These are phyloP conservation scores for Reticulitermes lucifugus DNA, from an alignment of 2,888 invertebrate species.

Conservation along the genomic window DNA sequence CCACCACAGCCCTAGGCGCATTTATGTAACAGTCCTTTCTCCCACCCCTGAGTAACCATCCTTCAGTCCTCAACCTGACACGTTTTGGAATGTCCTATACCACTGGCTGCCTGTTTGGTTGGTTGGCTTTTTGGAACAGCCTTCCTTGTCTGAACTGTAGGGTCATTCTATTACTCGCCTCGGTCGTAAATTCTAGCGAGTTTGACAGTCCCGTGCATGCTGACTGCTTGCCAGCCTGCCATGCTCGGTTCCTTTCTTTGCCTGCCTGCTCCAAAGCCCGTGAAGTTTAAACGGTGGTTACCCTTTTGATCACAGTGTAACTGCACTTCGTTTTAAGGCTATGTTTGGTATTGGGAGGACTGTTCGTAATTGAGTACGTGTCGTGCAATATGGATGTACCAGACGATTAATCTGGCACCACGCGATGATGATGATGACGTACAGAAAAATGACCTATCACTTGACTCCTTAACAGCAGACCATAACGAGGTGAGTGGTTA, in stretches of 20 bases:
- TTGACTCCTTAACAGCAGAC: too few species aligned
- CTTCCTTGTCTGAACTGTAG: conserved; percentile 37
- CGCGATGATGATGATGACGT: too few species aligned
- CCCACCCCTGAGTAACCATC: conserved; percentile 27
- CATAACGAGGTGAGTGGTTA: too few species aligned
- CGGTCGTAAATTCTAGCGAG: conserved; percentile 47
- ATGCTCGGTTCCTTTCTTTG: not conserved
- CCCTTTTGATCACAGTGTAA: too few species aligned
- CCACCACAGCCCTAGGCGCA: not conserved
- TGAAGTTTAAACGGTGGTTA: too few species aligned
- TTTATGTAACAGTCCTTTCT: not conserved
- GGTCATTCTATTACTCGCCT: conserved; percentile 46
- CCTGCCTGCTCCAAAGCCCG: not conserved
- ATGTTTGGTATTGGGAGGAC: too few species aligned
- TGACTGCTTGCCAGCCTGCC: not conserved
- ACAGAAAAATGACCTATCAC: too few species aligned
- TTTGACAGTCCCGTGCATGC: conserved; percentile 40
- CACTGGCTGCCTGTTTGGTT: not conserved
- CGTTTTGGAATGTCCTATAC: conserved; percentile 37
- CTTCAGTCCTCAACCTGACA: conserved; percentile 11
- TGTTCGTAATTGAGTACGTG: too few species aligned
- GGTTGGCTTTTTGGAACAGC: not conserved
- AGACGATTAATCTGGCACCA: too few species aligned
- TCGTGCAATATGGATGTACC: too few species aligned
- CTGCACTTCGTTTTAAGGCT: too few species aligned